Evolutionary conservation across 2,113 vertebrate species (phyloP), one percentile per base, ranked within the genome.

Genomic region (Pseudorasbora parva): DNA sequence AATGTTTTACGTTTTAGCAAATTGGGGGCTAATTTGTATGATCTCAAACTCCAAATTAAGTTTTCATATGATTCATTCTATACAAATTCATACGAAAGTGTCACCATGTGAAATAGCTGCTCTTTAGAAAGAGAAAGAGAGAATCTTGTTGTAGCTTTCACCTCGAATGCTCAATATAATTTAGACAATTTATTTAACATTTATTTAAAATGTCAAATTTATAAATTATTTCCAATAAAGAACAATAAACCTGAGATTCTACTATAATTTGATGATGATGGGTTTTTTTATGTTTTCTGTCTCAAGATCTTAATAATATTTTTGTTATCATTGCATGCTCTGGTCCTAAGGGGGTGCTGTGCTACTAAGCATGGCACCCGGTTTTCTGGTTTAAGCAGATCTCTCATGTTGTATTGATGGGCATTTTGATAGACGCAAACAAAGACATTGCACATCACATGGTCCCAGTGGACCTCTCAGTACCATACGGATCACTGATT

Each of bases 371-470:
- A 84, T 78, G 25, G 25, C 12, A 12, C 68, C n/a, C 11, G n/a
- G 15, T 2, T 47, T 68, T 17, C 21, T 47, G 54, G 17, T 15
- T 21, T 66, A 66, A 45, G 23, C 73, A 56, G 73, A n/a, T 64
- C 43, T 75, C 73, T 57, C 47, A 27, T 78, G 23, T 82, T 86
- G 27, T 84, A 75, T 78, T 84, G 74, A 66, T 3, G 27, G 80
- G 49, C 72, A 81, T 76, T 79, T 74, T 75, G 76, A 86, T 73
- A 82, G 84, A 73, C 37, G 72, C 69, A 78, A 60, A 84, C 71
- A 87, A 80, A 83, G 71, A 51, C 69, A 66, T 72, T 69, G 49
- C 82, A 82, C n/a, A 25, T 57, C 54, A 10, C 47, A 71, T 68
- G 66, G 25, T 73, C 66, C 79, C 59, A 69, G 74, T 76, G 78